A percentile compares a stretch with the other conserved stretches of the same genome.
Conservation (phyloP, 2,888 invertebrate species). For the Siphlonurus alternatus region DNA sequence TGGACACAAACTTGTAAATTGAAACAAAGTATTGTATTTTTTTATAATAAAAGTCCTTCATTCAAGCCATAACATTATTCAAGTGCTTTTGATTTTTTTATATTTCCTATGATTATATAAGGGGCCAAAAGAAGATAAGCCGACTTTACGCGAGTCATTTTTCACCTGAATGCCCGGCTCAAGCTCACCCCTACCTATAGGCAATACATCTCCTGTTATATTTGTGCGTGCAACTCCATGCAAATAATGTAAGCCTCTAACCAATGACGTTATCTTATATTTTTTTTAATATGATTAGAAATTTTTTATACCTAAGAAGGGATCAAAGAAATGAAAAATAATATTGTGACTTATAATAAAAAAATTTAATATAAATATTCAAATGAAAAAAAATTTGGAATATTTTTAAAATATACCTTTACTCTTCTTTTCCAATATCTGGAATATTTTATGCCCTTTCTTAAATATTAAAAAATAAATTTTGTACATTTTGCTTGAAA, state of each 20-base stretch:
- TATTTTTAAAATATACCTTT: too few species aligned
- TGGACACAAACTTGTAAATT: too few species aligned
- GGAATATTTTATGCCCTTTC: too few species aligned
- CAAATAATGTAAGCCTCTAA: not conserved
- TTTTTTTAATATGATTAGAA: not conserved
- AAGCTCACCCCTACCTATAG: not conserved
- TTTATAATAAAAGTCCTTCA: too few species aligned
- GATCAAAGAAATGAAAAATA: not conserved
- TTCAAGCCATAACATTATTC: too few species aligned
- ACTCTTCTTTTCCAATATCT: too few species aligned
- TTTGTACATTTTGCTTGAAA: too few species aligned
- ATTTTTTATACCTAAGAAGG: not conserved
- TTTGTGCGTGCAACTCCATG: not conserved
- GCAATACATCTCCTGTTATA: not conserved
- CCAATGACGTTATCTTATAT: not conserved
- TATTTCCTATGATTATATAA: not conserved
- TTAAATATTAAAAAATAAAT: too few species aligned
- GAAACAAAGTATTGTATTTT: too few species aligned
- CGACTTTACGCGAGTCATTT: not conserved
- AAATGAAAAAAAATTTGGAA: not conserved
- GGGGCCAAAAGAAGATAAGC: not conserved
- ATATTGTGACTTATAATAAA: too few species aligned
- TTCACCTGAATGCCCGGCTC: not conserved
- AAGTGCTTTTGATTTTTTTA: not conserved
- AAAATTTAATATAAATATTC: not conserved